A percentile compares a stretch with the other conserved stretches of the same genome.
These are phyloP conservation scores for Spermophilus dauricus DNA, from an alignment of 2,113 vertebrate species.

Conservation along the genomic window DNA sequence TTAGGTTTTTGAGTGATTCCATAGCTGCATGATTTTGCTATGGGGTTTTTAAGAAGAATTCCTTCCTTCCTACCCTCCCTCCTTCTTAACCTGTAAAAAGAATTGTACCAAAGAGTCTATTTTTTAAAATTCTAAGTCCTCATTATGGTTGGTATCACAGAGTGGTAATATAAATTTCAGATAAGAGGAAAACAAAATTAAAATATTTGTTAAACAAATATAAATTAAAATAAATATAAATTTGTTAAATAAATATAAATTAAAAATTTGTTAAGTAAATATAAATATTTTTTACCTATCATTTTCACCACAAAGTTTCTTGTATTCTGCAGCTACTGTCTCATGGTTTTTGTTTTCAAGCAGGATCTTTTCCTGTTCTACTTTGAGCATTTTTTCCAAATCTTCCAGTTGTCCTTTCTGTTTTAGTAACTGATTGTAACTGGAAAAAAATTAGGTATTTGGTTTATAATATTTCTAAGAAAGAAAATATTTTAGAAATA, in stretches of 20 bases:
- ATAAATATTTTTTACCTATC: constrained; percentile 90
- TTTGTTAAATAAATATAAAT: background rate
- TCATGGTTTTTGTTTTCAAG: constrained; percentile 94
- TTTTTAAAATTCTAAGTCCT: background rate
- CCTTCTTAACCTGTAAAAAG: background rate
- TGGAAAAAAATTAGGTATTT: constrained; percentile 74
- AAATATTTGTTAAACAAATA: background rate
- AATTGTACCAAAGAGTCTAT: background rate
- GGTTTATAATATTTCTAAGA: constrained; percentile 47
- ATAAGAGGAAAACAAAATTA: constrained; percentile 35
- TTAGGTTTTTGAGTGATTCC: background rate
- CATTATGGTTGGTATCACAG: background rate
- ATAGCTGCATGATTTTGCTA: constrained; percentile 1
- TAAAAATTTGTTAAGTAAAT: background rate
- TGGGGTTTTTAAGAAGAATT: background rate
- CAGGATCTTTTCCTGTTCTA: constrained; percentile 95
- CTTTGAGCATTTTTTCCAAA: constrained; percentile 94
- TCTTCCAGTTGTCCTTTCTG: constrained; percentile 97
- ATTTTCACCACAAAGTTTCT: constrained; percentile 94
- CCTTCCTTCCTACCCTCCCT: background rate
- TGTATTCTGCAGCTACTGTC: constrained; percentile 92
- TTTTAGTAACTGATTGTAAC: constrained; percentile 96
- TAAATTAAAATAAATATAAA: background rate
- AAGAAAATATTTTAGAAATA: constrained; percentile 55
- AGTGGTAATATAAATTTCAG: background rate